Evolutionary conservation across 2,113 vertebrate species (phyloP).

Genomic region (Oryzias curvinotus): DNA sequence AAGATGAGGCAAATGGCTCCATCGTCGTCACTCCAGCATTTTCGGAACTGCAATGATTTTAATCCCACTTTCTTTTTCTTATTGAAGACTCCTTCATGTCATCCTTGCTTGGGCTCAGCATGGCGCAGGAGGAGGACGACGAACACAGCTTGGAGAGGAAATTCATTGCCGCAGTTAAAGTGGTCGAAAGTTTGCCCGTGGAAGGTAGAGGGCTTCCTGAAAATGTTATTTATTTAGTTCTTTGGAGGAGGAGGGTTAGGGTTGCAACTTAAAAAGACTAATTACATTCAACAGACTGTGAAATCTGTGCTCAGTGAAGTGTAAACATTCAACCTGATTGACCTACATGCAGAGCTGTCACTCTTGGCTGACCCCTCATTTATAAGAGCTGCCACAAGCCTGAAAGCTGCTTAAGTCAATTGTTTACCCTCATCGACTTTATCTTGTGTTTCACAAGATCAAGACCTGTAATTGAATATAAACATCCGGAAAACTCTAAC

Average conservation of each 20-base stretch:
- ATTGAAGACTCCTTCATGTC: slow-evolving; percentile 33
- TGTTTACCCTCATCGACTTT: slow-evolving; percentile 1
- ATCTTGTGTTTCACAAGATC: too few species aligned
- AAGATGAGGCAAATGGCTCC: slow-evolving; percentile 3
- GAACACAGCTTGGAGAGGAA: slow-evolving; percentile 80
- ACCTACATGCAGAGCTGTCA: slow-evolving; percentile 45
- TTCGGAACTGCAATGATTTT: background rate
- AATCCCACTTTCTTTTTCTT: slow-evolving; percentile 5
- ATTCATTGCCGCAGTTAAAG: slow-evolving; percentile 90
- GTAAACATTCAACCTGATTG: slow-evolving; percentile 35
- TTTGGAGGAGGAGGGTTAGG: background rate
- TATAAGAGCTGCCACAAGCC: slow-evolving; percentile 10
- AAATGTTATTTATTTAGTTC: background rate
- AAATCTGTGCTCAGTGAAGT: background rate
- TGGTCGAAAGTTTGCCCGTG: slow-evolving; percentile 90
- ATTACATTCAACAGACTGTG: background rate
- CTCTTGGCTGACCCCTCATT: slow-evolving; percentile 13
- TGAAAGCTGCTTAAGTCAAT: slow-evolving; percentile 31
- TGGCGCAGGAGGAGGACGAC: slow-evolving; percentile 76
- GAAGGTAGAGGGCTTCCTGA: slow-evolving; percentile 78
- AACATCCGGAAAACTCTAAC: too few species aligned
- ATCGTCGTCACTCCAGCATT: background rate
- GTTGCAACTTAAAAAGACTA: background rate
- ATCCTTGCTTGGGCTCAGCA: slow-evolving; percentile 59
- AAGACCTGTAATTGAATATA: too few species aligned